Evolutionary conservation across 2,797 vertebrate species (phyloP).

Genomic region (Halcyon smyrnensis): DNA sequence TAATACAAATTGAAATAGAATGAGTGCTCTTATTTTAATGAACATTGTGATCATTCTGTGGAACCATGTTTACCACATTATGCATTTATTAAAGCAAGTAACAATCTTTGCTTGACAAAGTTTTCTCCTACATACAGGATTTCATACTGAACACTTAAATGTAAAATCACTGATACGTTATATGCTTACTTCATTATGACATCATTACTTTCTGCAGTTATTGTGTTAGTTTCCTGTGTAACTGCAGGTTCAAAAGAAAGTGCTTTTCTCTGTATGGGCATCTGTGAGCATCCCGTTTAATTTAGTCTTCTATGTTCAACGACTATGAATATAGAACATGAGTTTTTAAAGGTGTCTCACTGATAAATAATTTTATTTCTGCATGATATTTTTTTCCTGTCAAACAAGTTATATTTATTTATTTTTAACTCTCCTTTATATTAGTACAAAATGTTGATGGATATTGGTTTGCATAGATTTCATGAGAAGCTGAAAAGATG

Average conservation of each 20-base stretch:
- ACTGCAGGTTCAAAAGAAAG: background rate
- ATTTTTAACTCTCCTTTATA: background rate
- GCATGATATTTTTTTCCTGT: background rate
- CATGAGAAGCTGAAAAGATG: background rate
- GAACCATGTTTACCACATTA: background rate
- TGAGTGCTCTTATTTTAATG: background rate
- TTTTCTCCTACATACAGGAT: background rate
- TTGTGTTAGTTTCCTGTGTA: background rate
- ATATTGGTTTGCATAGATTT: background rate
- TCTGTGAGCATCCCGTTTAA: background rate
- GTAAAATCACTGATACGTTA: background rate
- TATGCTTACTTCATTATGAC: background rate
- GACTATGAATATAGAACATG: background rate
- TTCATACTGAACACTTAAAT: background rate
- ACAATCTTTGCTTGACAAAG: background rate
- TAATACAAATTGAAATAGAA: slow-evolving; percentile 37
- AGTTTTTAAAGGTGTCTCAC: background rate
- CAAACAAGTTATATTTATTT: background rate
- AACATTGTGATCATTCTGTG: background rate
- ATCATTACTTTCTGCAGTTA: background rate
- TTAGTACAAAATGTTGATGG: background rate
- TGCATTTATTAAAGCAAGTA: background rate
- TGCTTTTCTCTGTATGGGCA: background rate
- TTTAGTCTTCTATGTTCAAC: background rate
- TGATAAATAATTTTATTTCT: background rate